These are phyloP conservation scores for Diglossa cyanea DNA, from an alignment of 2,797 vertebrate species.

Conservation along the genomic window DNA sequence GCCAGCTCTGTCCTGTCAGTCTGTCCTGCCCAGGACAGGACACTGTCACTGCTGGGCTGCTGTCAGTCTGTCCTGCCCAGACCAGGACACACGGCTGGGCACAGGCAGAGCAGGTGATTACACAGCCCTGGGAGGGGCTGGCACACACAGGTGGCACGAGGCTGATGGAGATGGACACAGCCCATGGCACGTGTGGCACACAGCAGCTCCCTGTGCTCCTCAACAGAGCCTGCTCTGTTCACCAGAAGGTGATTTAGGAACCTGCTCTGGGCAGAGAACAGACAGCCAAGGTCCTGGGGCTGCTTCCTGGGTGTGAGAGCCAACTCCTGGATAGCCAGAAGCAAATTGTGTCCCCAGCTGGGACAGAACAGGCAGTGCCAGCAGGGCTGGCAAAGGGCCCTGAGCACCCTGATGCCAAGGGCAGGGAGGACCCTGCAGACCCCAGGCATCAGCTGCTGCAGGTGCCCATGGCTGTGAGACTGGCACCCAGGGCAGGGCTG, in stretches of 20 bases:
- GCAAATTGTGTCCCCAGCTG: neutral
- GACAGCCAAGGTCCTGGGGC: neutral
- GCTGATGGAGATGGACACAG: neutral
- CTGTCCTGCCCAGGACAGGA: too few relatives aligned
- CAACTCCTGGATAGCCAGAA: neutral
- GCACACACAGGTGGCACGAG: neutral
- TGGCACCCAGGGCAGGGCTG: too few relatives aligned
- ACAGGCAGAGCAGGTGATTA: too few relatives aligned
- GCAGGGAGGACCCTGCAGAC: neutral
- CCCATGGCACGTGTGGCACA: neutral
- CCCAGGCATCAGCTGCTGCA: too few relatives aligned
- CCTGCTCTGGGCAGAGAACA: neutral
- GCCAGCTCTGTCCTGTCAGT: too few relatives aligned
- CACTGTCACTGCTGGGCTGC: too few relatives aligned
- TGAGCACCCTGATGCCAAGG: accelerated
- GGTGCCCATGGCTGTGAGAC: too few relatives aligned
- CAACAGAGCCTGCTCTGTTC: neutral
- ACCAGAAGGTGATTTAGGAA: neutral
- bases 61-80: too few relatives aligned
- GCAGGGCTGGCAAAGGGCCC: neutral
- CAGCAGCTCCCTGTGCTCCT: neutral
- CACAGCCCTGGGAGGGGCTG: neutral
- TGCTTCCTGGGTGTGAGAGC: neutral
- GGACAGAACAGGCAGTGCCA: neutral
- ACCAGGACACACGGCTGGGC: too few relatives aligned